Evolutionary conservation across 2,797 vertebrate species (phyloP).

Genomic region (Octomys mimax): DNA sequence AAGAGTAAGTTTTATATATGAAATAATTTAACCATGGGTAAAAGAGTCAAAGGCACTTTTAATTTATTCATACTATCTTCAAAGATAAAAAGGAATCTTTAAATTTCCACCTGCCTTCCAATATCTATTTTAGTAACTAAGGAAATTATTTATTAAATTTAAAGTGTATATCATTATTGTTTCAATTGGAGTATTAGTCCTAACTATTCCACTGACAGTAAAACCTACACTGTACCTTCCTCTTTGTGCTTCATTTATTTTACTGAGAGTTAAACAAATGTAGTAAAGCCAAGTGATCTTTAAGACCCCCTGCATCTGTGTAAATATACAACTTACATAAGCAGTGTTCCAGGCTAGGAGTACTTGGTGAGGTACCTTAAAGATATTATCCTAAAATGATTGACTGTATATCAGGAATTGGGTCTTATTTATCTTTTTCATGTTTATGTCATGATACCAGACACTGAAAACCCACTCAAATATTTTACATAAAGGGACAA

Average conservation of each 20-base stretch:
- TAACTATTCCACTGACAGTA: neutral
- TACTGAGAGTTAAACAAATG: neutral
- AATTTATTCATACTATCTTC: neutral
- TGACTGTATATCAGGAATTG: neutral
- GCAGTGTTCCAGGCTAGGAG: neutral
- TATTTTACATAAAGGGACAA: neutral
- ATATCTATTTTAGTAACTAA: neutral
- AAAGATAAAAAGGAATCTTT: neutral
- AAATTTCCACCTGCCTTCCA: neutral
- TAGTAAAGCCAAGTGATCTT: neutral
- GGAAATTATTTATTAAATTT: neutral
- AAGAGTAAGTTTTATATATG: slow-evolving; percentile 29
- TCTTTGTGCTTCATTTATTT: neutral
- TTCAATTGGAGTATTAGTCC: neutral
- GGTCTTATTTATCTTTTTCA: neutral
- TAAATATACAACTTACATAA: neutral
- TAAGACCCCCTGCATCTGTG: neutral
- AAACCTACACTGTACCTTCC: neutral
- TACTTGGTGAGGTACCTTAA: slow-evolving; percentile 13
- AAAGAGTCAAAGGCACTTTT: slow-evolving; percentile 21
- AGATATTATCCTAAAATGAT: slow-evolving; percentile 22
- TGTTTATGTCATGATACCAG: neutral
- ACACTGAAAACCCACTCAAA: neutral
- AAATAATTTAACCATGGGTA: neutral
- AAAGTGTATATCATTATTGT: neutral